These are phyloP conservation scores for Styela clava DNA, from an alignment of 23 tunicate species.

Conservation along the genomic window DNA sequence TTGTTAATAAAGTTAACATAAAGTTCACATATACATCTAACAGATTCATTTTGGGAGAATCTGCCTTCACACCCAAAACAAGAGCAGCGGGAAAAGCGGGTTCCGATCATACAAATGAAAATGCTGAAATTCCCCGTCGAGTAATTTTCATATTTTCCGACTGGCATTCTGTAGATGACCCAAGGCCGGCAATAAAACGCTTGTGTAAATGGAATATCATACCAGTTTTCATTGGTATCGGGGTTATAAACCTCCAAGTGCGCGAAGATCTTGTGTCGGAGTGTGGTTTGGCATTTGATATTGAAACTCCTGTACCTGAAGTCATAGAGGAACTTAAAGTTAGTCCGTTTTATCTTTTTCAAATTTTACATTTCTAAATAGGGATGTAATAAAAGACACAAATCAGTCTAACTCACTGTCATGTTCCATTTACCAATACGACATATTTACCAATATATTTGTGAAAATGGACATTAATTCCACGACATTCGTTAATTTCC, in stretches of 20 bases:
- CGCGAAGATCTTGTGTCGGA: conserved; percentile 40
- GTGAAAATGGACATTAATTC: too few species aligned
- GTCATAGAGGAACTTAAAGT: conserved; percentile 62
- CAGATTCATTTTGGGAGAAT: conserved; percentile 1
- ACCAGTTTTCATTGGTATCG: conserved; percentile 63
- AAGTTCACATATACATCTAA: too few species aligned
- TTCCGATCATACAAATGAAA: not conserved
- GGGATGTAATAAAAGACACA: too few species aligned
- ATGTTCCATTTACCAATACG: too few species aligned
- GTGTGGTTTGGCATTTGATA: conserved; percentile 55
- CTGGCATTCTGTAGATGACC: conserved; percentile 72
- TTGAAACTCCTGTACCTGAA: conserved; percentile 39
- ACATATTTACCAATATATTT: too few species aligned
- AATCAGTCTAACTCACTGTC: too few species aligned
- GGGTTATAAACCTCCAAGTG: conserved; percentile 43
- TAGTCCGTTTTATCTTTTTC: not conserved
- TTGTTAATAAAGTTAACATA: too few species aligned
- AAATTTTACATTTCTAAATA: too few species aligned
- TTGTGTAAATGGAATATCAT: conserved; percentile 70
- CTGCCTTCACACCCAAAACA: not conserved
- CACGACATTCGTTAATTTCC: too few species aligned
- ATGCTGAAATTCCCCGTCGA: conserved; percentile 27
- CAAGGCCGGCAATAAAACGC: conserved; percentile 49
- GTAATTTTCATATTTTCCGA: conserved; percentile 67
- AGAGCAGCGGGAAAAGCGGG: not conserved